Conservation (phyloP, 2,888 invertebrate genomes). For the Campoletis raptor region DNA sequence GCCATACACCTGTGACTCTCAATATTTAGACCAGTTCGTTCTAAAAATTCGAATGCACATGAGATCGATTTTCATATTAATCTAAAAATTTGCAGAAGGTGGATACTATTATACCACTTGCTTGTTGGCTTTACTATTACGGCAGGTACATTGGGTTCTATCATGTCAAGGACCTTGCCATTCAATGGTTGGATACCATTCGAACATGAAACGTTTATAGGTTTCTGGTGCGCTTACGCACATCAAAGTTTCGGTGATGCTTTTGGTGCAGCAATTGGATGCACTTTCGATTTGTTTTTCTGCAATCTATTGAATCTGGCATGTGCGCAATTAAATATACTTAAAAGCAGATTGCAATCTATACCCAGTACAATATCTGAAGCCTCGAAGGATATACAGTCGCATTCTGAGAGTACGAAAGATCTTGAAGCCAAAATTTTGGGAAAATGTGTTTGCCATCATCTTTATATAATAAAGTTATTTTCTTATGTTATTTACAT, state of each 20-base stretch:
- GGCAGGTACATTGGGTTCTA: slow-evolving; percentile 11
- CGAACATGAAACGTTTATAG: background rate
- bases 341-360: slow-evolving; percentile 19
- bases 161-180: slow-evolving; percentile 25
- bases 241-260: slow-evolving; percentile 34
- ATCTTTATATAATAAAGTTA: slow-evolving; percentile 26
- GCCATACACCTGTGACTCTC: too few species aligned
- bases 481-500: background rate
- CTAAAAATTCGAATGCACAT: too few species aligned
- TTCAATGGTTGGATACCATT: slow-evolving; percentile 47
- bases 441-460: slow-evolving; percentile 8
- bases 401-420: background rate
- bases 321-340: slow-evolving; percentile 23
- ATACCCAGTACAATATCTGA: background rate
- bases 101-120: background rate
- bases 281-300: slow-evolving; percentile 14
- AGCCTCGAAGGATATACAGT: background rate
- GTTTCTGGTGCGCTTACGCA: slow-evolving; percentile 31
- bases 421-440: slow-evolving; percentile 1
- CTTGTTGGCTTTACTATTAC: background rate
- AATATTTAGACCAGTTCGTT: too few species aligned
- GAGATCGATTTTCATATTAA: background rate
- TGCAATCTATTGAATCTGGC: slow-evolving; percentile 31
- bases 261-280: slow-evolving; percentile 11
- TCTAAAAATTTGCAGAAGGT: slow-evolving; percentile 12